Conservation (phyloP, 2,113 vertebrate genomes). For the Tyrannus savana region DNA sequence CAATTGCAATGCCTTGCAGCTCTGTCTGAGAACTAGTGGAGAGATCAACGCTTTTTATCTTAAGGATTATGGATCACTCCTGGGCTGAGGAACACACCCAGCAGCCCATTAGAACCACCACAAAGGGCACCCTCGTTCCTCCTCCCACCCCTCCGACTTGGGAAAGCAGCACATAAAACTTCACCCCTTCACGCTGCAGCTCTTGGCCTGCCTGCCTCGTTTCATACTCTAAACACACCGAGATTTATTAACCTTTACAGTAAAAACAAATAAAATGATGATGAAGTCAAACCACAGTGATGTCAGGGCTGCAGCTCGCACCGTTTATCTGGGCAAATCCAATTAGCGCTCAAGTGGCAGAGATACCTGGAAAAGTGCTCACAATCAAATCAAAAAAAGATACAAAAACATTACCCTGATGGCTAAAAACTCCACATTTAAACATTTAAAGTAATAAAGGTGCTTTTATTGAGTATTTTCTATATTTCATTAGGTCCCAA, state of each 20-base stretch:
- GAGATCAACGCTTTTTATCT: constrained; percentile 72
- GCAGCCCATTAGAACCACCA: constrained; percentile 55
- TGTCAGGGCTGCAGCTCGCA: constrained; percentile 79
- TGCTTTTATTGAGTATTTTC: constrained; percentile 85
- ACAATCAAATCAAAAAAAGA: constrained; percentile 96
- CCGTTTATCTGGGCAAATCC: constrained; percentile 96
- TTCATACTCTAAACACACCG: constrained; percentile 69
- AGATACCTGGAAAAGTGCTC: constrained; percentile 94
- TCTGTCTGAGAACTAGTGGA: constrained; percentile 56
- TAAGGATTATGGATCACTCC: constrained; percentile 57
- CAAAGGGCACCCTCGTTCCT: constrained; percentile 14
- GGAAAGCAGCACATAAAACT: constrained; percentile 57
- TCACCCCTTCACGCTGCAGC: background rate
- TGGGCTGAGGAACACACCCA: constrained; percentile 46
- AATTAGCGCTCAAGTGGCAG: constrained; percentile 95
- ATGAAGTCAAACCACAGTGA: constrained; percentile 77
- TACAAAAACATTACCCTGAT: constrained; percentile 90
- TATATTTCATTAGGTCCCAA: constrained; percentile 81
- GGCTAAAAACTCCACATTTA: constrained; percentile 84
- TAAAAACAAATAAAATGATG: constrained; percentile 86
- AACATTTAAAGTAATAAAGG: constrained; percentile 84
- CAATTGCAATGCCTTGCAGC: constrained; percentile 70
- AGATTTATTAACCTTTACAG: constrained; percentile 86
- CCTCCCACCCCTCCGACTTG: constrained; percentile 8
- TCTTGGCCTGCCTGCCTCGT: constrained; percentile 55